Conservation (phyloP, 2,113 vertebrate species). For the Tetraodon nigroviridis region DNA sequence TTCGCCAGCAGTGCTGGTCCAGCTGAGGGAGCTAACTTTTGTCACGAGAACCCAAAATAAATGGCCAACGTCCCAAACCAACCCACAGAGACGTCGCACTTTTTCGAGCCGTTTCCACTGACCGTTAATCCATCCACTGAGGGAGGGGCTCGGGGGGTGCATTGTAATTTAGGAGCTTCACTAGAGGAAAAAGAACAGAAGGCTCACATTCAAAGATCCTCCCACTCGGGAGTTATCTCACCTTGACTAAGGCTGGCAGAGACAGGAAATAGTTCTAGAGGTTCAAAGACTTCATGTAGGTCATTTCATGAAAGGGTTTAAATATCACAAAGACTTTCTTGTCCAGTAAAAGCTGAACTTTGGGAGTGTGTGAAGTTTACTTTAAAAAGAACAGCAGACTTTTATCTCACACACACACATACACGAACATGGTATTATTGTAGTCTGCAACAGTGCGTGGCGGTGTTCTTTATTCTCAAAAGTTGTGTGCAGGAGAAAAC, state of each 20-base stretch:
- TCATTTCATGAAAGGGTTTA: constrained; percentile 48
- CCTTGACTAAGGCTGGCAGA: constrained; percentile 27
- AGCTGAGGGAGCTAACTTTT: not conserved
- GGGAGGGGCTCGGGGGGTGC: not conserved
- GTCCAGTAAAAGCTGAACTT: constrained; percentile 13
- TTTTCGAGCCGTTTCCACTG: constrained; percentile 27
- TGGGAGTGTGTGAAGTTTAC: constrained; percentile 12
- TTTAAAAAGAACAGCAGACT: not conserved
- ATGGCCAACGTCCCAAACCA: constrained; percentile 20
- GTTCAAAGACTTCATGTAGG: constrained; percentile 32
- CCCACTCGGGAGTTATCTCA: constrained; percentile 34
- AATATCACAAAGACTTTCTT: constrained; percentile 45
- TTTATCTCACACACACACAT: not conserved
- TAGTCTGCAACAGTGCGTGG: no score
- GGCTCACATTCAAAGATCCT: constrained; percentile 45
- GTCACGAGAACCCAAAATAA: constrained; percentile 15
- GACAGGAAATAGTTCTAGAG: constrained; percentile 21
- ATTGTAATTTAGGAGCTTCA: no score
- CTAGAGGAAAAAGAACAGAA: constrained; percentile 26
- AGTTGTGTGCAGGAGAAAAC: no score
- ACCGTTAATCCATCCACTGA: constrained; percentile 26
- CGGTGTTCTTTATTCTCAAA: no score
- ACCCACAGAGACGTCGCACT: constrained; percentile 31
- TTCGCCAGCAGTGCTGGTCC: not conserved
- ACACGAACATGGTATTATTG: no score